Conservation (phyloP, 2,888 invertebrate genomes). For the Empis livida region DNA sequence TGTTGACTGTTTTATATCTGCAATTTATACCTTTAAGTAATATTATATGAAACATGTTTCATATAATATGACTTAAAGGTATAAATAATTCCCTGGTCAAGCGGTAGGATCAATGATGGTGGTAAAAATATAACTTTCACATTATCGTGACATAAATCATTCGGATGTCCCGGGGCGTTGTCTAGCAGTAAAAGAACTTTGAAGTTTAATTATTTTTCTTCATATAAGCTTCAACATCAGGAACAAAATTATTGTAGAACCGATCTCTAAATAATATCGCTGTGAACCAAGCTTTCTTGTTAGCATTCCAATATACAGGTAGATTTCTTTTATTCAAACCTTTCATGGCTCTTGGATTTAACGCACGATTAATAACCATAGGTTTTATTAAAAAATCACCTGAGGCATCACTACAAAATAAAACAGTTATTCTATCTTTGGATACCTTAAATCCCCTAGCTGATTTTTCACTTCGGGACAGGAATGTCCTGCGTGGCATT, state of each 20-base stretch:
- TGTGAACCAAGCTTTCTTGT: background rate
- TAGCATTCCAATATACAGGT: conserved; percentile 1
- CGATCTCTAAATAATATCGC: background rate
- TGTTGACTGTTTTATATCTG: conserved; percentile 15
- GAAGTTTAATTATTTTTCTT: background rate
- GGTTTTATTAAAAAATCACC: conserved; percentile 1
- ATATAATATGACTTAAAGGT: conserved; percentile 1
- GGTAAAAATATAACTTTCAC: background rate
- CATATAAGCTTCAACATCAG: background rate
- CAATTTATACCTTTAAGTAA: too few relatives aligned
- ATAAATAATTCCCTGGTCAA: background rate
- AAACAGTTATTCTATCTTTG: conserved; percentile 20
- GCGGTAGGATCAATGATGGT: background rate
- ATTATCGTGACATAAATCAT: conserved; percentile 1
- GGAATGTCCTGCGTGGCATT: conserved; percentile 23
- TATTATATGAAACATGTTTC: background rate
- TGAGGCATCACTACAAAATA: conserved; percentile 20
- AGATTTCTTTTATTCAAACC: conserved; percentile 1
- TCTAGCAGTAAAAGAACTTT: background rate
- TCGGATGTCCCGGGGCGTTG: background rate
- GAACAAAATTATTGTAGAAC: background rate
- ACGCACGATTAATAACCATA: background rate
- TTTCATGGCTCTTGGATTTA: conserved; percentile 3
- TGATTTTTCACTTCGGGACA: conserved; percentile 20
- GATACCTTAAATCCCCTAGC: conserved; percentile 16